Conservation (phyloP, 2,888 invertebrate species). For the Micropterix aruncella region DNA sequence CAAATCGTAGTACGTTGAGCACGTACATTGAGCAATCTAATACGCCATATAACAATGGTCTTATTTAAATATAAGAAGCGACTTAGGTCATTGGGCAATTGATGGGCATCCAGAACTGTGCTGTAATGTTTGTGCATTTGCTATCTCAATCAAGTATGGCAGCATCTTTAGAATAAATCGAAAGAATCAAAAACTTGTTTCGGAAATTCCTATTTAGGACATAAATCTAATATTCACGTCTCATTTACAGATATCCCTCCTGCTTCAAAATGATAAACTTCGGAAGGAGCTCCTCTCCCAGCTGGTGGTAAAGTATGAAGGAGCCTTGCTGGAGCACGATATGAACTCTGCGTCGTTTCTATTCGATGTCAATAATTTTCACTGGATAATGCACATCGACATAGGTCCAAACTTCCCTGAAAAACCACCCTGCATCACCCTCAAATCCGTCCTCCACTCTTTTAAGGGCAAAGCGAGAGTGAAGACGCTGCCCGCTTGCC, state of each 20-base stretch:
- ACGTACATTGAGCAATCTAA: too few relatives aligned
- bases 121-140: too few relatives aligned
- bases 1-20: too few relatives aligned
- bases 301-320: conserved; percentile 34
- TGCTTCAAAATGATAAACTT: conserved; percentile 30
- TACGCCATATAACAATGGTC: too few relatives aligned
- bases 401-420: conserved; percentile 41
- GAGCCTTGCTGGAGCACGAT: conserved; percentile 33
- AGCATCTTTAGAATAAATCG: too few relatives aligned
- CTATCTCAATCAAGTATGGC: too few relatives aligned
- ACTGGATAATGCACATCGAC: conserved; percentile 44
- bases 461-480: conserved; percentile 29
- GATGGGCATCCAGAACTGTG: too few relatives aligned
- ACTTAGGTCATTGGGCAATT: too few relatives aligned
- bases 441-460: conserved; percentile 43
- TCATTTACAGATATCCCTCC: conserved; percentile 24
- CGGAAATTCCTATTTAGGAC: too few relatives aligned
- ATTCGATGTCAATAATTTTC: conserved; percentile 46
- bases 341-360: conserved; percentile 39
- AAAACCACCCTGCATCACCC: conserved; percentile 33
- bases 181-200: too few relatives aligned
- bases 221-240: too few relatives aligned
- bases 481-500: conserved; percentile 27
- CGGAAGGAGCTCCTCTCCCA: conserved; percentile 31
- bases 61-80: too few relatives aligned